Evolutionary conservation across 2,797 vertebrate genomes (phyloP).

Genomic region (Ceyx erithaca): DNA sequence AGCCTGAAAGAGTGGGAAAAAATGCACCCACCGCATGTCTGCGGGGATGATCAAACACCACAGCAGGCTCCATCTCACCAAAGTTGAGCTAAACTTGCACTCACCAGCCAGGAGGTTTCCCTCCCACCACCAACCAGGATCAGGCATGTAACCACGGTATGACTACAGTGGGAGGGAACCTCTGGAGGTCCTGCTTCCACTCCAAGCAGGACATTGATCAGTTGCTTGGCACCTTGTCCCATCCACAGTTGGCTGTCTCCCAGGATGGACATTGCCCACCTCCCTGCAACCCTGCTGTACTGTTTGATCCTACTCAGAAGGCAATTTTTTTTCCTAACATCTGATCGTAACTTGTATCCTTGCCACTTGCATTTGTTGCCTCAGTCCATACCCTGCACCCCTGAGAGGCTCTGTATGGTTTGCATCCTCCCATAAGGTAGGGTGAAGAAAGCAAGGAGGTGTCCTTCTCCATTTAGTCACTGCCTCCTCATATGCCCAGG

Average conservation of each 20-base stretch:
- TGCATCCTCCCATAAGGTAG: not conserved
- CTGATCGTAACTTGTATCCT: not conserved
- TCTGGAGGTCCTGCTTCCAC: not conserved
- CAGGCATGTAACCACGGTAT: not conserved
- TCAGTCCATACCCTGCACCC: not conserved
- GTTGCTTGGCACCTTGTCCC: not conserved
- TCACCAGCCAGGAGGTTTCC: not conserved
- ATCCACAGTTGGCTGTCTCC: not conserved
- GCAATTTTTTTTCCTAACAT: not conserved
- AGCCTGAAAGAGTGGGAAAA: not conserved
- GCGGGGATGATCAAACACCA: not conserved
- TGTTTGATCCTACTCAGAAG: not conserved
- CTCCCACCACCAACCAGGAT: accelerated
- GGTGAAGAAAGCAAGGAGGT: not conserved
- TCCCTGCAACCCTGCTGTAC: not conserved
- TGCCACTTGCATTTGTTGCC: not conserved
- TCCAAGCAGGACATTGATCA: accelerated
- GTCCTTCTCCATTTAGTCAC: not conserved
- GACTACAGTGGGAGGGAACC: not conserved
- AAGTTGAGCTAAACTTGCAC: not conserved
- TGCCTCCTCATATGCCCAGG: not conserved
- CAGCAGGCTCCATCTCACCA: not conserved
- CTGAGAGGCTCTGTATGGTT: not conserved
- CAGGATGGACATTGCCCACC: not conserved
- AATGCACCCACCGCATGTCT: accelerated